Conservation (phyloP, 2,113 vertebrate species). For the Nasalis larvatus region DNA sequence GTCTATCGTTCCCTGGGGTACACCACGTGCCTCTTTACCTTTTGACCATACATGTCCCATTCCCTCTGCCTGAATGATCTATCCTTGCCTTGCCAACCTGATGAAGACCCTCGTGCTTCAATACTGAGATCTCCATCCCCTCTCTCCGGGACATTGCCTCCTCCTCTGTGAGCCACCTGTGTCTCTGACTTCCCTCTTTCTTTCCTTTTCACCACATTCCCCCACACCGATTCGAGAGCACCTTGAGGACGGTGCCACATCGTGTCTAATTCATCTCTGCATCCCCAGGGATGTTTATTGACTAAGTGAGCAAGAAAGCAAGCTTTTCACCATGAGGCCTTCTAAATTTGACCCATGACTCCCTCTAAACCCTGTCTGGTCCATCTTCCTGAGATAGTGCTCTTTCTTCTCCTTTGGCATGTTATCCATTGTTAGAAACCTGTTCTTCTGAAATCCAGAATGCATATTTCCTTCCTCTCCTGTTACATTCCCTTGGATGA, state of each 20-base stretch:
- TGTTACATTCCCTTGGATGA: background rate
- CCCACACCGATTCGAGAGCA: background rate
- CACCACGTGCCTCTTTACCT: background rate
- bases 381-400: background rate
- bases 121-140: background rate
- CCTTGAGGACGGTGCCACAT: background rate
- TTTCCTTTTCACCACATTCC: background rate
- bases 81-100: background rate
- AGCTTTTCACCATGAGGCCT: background rate
- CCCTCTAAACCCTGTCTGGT: background rate
- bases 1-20: background rate
- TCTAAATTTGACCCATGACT: background rate
- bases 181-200: background rate
- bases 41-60: background rate
- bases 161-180: background rate
- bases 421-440: background rate
- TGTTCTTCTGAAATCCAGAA: slow-evolving; percentile 20
- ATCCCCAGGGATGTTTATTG: background rate
- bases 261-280: background rate
- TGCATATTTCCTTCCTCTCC: background rate
- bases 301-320: background rate
- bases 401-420: background rate
- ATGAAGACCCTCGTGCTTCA: background rate
- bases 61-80: background rate
- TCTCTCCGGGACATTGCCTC: background rate